Base-by-base conservation (phyloP, 2,888 invertebrate species). In the Gibbula magus region DNA sequence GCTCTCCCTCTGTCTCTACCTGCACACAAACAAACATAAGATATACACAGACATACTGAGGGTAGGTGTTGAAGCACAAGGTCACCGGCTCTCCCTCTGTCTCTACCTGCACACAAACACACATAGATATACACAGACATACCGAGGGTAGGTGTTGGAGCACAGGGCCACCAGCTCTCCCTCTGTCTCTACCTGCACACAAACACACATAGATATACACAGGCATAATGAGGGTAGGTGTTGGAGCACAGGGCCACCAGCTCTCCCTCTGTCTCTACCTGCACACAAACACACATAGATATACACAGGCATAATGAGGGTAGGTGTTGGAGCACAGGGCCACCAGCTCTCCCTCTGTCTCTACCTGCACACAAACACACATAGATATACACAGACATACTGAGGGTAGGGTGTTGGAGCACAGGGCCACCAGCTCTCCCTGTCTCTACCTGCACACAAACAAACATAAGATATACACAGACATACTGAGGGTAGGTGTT, bases 341-440 rank as follows among this genome's bases (percentile, higher is more conserved):
- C 77, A 87, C 86, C 79, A 92, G 83, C 83, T 92, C 92, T 39
- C 87, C 81, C 80, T 90, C 91, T 74, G 88, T 90, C 85, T 92
- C 92, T 73, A 89, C 90, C 92, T 92, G 82, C 35, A 35, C 35
- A 35, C 35, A 35, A 35, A 35, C 35, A 35, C 35, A 35, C 35
- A 35, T 7, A 35, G 74, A 18, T 74, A 10, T 45, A 20, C 20
- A 35, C n/a, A n/a, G n/a, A n/a, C n/a, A n/a, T 2, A 32, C 18
- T 39, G 32, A 32, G 20, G 32, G 18, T 45, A 35, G 29, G 22
- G n/a, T 73, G 32, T 32, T 16, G 20, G 20, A 20, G 32, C 35
- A 32, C 73, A 35, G 32, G 32, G 18, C 32, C 25, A 52, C 52
- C 35, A 16, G 25, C 25, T 56, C 78, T n/a, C 52, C 35, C 35